Percentiles rank a stretch among this genome's conserved stretches.
Evolutionary conservation across 2,888 invertebrate species (phyloP).

Genomic region (Andrena haemorrhoa): DNA sequence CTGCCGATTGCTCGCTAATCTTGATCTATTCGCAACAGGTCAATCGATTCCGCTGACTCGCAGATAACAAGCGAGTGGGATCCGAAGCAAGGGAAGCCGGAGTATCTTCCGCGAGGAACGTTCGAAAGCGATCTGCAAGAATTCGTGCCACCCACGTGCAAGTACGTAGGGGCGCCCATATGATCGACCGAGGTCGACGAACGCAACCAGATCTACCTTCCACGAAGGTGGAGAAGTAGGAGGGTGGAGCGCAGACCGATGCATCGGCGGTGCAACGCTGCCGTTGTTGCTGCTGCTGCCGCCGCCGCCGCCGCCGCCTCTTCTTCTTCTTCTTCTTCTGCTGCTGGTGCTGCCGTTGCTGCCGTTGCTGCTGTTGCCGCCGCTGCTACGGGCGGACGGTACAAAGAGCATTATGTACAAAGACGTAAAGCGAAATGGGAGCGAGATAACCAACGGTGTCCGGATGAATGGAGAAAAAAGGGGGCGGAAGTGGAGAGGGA

Average conservation of each 20-base stretch:
- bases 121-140: constrained; percentile 54
- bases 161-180: constrained; percentile 63
- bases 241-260: constrained; percentile 53
- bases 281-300: constrained; percentile 34
- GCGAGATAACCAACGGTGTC: constrained; percentile 79
- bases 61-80: constrained; percentile 10
- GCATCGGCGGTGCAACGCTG: constrained; percentile 50
- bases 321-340: constrained; percentile 29
- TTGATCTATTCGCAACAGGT: background rate
- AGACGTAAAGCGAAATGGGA: constrained; percentile 82
- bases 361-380: constrained; percentile 43
- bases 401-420: constrained; percentile 82
- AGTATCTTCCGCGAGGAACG: constrained; percentile 32
- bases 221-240: constrained; percentile 46
- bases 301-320: constrained; percentile 23
- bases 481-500: constrained; percentile 56
- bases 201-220: constrained; percentile 71
- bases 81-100: background rate
- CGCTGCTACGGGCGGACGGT: constrained; percentile 67
- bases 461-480: constrained; percentile 63
- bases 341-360: constrained; percentile 32
- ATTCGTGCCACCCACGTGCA: constrained; percentile 72
- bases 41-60: constrained; percentile 18
- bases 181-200: constrained; percentile 75
- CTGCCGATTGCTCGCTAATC: background rate